These are phyloP conservation scores for Rhyacophila brunnea DNA, from an alignment of 1,140 invertebrate species.

Conservation along the genomic window DNA sequence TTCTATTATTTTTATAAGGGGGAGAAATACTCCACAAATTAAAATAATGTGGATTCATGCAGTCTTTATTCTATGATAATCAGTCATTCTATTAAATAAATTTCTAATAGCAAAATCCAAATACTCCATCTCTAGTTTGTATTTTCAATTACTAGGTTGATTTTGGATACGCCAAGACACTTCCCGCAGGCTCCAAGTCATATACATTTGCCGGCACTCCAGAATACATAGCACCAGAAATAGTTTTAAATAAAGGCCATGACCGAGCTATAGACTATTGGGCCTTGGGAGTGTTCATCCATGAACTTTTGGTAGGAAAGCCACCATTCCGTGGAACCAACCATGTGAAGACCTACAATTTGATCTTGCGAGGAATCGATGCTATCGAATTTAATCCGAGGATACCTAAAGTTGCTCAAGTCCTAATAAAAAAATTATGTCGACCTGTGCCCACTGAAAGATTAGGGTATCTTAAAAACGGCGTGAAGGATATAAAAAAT, in stretches of 20 bases:
- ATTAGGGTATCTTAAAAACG: constrained; percentile 87
- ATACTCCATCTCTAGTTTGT: no score
- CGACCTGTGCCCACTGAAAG: constrained; percentile 86
- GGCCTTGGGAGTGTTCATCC: constrained; percentile 91
- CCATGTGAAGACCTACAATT: constrained; percentile 97
- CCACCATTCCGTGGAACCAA: constrained; percentile 88
- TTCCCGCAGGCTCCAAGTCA: constrained; percentile 77
- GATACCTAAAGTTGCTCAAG: constrained; percentile 75
- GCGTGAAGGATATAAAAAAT: constrained; percentile 88
- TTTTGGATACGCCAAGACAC: constrained; percentile 95
- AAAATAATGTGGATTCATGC: no score
- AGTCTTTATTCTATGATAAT: no score
- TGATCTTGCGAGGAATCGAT: constrained; percentile 92
- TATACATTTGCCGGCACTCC: constrained; percentile 98
- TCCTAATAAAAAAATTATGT: constrained; percentile 86
- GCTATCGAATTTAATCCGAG: constrained; percentile 78
- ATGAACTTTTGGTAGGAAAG: constrained; percentile 88
- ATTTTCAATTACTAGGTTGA: constrained; percentile 72
- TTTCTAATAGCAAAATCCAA: no score
- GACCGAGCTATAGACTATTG: constrained; percentile 93
- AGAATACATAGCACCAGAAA: constrained; percentile 90
- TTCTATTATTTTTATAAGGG: no score
- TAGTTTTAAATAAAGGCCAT: constrained; percentile 92
- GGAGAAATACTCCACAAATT: no score
- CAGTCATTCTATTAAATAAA: no score